Evolutionary conservation across 2,797 vertebrate genomes (phyloP), one percentile per base, ranked within the genome.

Genomic region (Acanthiza pusilla): DNA sequence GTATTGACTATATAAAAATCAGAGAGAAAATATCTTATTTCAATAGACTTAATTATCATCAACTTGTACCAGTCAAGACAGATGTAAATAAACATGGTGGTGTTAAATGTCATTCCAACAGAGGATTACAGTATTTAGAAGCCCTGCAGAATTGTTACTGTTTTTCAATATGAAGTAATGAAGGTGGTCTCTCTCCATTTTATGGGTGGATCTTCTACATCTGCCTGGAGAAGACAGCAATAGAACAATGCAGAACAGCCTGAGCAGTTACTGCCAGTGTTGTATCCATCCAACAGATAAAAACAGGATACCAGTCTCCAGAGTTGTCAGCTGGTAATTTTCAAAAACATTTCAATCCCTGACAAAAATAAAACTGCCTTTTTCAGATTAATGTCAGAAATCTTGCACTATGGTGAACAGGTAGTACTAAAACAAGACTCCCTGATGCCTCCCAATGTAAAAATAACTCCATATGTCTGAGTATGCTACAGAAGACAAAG

Each of bases 391-490:
- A 89, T 87, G 32, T 45, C 58, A 93, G 34, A 53, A 88, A 92
- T 27, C 19, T 73, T 73, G 82, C 75, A 71, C 22, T 8, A 3
- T 88, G 25, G 29, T 88, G 47, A 92, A 53, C 13, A 83, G 43
- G 43, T 61, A 95, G 25, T 30, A 72, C 67, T 95, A 62, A 94
- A 62, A 94, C 62, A 91, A 90, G 91, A 38, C 22, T 51, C 27
- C 65, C 67, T 83, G 23, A 16, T 91, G 79, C 34, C 42, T 95
- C 94, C 58, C 63, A 90, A 34, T 63, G 71, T 89, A 87, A 95
- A 94, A 96, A 87, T 80, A 92, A 79, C 58, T 54, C 65, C 60
- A 51, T n/a, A 67, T 15, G 23, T 71, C 88, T 77, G 48, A 87
- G 25, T n/a, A 71, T 1, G 1, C 22, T 57, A 74, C 34, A 85